Evolutionary conservation across 2,888 invertebrate species (phyloP).

Genomic region (Hemithea aestivaria): DNA sequence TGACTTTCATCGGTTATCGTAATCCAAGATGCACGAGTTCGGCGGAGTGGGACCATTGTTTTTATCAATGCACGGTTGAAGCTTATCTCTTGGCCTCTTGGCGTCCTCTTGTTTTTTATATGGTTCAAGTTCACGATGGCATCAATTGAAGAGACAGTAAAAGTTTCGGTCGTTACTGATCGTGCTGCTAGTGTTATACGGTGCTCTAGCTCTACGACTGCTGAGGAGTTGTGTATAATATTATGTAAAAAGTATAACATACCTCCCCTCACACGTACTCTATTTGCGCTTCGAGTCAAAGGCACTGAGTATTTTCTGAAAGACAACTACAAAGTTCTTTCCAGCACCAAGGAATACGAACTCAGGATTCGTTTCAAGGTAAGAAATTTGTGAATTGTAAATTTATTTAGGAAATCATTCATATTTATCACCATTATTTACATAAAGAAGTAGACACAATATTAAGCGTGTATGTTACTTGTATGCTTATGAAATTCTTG

Average conservation of each 20-base stretch:
- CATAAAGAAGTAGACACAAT: no score
- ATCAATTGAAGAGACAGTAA: conserved; percentile 61
- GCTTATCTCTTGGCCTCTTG: conserved; percentile 50
- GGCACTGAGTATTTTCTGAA: conserved; percentile 84
- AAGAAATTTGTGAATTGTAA: no score
- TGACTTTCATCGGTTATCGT: conserved; percentile 16
- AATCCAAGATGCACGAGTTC: conserved; percentile 28
- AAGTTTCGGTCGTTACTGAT: conserved; percentile 66
- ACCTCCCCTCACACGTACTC: conserved; percentile 85
- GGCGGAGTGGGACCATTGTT: conserved; percentile 31
- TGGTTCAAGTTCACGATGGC: conserved; percentile 66
- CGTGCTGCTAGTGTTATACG: conserved; percentile 59
- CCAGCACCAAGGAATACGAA: conserved; percentile 80
- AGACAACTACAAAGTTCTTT: conserved; percentile 74
- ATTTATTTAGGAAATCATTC: no score
- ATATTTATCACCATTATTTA: no score
- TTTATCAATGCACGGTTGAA: conserved; percentile 43
- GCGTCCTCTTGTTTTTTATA: conserved; percentile 62
- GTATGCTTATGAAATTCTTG: no score
- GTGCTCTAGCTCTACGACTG: conserved; percentile 66
- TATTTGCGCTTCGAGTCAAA: conserved; percentile 86
- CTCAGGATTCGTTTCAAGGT: conserved; percentile 90
- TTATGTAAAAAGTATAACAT: conserved; percentile 86
- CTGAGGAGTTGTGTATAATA: conserved; percentile 85
- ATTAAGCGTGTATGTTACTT: no score